Evolutionary conservation across 2,888 invertebrate genomes (phyloP).

Genomic region (Dorcus parallelipipedus): DNA sequence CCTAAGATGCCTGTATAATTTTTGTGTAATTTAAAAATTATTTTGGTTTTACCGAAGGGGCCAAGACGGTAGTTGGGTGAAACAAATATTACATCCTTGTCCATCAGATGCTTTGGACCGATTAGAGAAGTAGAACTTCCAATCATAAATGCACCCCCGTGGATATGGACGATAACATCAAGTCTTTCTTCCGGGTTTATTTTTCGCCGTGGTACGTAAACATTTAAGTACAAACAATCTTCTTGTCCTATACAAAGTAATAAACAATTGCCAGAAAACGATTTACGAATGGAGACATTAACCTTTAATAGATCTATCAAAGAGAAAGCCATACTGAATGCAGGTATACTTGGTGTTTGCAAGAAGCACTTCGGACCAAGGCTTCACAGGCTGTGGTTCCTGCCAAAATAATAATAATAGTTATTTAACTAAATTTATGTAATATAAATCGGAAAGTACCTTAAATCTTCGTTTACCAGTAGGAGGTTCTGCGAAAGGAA

Average conservation of each 20-base stretch:
- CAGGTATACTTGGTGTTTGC: constrained; percentile 35
- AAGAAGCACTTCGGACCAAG: constrained; percentile 32
- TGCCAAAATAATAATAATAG: constrained; percentile 7
- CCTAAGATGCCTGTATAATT: constrained; percentile 46
- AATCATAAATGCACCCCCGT: constrained; percentile 51
- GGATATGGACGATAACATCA: constrained; percentile 50
- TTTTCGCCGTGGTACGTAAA: constrained; percentile 56
- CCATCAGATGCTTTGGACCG: constrained; percentile 46
- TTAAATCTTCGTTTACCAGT: constrained; percentile 9
- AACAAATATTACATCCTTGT: constrained; percentile 53
- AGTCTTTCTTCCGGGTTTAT: constrained; percentile 42
- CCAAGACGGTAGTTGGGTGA: constrained; percentile 66
- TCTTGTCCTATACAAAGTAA: constrained; percentile 52
- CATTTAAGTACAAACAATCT: constrained; percentile 64
- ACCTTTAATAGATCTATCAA: too few species aligned
- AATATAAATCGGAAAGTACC: neutral
- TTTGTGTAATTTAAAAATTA: too few species aligned
- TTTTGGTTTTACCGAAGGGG: constrained; percentile 42
- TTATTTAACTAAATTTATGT: too few species aligned
- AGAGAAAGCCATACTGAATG: constrained; percentile 18
- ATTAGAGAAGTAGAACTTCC: constrained; percentile 47
- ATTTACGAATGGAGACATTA: neutral
- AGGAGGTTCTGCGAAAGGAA: constrained; percentile 13
- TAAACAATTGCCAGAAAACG: too few species aligned
- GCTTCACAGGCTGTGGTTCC: constrained; percentile 32